These are phyloP conservation scores for Dryococelus australis DNA, from an alignment of 2,888 invertebrate genomes.

Conservation along the genomic window DNA sequence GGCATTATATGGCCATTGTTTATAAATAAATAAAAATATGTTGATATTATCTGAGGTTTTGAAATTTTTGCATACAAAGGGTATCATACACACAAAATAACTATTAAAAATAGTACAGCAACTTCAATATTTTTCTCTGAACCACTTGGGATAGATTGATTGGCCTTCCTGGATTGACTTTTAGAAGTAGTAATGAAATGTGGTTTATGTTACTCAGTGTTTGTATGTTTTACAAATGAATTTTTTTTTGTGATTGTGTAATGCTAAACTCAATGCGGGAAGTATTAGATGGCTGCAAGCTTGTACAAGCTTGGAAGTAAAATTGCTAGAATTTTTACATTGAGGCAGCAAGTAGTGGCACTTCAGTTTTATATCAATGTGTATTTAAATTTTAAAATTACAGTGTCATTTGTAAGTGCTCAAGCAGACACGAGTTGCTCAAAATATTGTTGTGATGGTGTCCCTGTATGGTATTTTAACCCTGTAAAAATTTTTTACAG, in stretches of 20 bases:
- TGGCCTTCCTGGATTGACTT: neutral
- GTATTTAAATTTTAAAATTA: neutral
- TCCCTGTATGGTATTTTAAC: neutral
- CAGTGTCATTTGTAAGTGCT: neutral
- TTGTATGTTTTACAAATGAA: neutral
- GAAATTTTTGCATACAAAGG: too few species aligned
- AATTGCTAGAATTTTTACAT: conserved; percentile 6
- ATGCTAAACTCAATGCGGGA: neutral
- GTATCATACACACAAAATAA: too few species aligned
- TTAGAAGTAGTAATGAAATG: neutral
- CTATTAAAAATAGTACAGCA: too few species aligned
- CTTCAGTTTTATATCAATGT: neutral
- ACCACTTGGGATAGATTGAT: too few species aligned
- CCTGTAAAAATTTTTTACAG: neutral
- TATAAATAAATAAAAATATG: too few species aligned
- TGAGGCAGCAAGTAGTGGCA: neutral
- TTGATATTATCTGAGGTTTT: too few species aligned
- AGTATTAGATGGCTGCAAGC: conserved; percentile 8
- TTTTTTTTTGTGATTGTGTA: neutral
- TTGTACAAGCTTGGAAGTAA: neutral
- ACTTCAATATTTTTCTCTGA: too few species aligned
- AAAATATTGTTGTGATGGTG: neutral
- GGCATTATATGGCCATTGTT: too few species aligned
- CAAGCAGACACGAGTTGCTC: conserved; percentile 3
- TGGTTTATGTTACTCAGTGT: conserved; percentile 16